Conservation (phyloP, 2,797 vertebrate species). For the Gymnopithys bicolor region DNA sequence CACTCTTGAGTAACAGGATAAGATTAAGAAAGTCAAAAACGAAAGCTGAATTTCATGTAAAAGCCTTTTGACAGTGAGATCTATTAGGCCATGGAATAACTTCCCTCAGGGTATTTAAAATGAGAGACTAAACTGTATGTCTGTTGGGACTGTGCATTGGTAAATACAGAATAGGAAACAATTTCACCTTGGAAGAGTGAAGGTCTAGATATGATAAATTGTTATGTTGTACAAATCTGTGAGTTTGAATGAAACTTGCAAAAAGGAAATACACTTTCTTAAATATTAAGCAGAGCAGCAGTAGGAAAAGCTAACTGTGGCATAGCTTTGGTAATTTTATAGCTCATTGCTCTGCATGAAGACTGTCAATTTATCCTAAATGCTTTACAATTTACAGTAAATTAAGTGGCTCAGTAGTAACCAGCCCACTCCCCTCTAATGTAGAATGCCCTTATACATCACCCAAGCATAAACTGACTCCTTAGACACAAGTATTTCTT, state of each 20-base stretch:
- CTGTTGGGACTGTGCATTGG: neutral
- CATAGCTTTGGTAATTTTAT: neutral
- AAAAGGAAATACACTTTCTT: neutral
- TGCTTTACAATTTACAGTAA: neutral
- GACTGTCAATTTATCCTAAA: neutral
- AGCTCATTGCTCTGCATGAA: neutral
- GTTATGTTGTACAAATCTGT: neutral
- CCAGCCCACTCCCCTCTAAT: neutral
- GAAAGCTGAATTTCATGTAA: neutral
- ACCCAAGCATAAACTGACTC: conserved; percentile 6
- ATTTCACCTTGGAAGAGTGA: neutral
- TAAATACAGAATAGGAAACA: neutral
- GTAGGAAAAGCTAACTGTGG: neutral
- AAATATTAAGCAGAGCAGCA: neutral
- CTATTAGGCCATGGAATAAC: neutral
- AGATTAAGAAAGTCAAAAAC: neutral
- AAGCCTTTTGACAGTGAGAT: neutral
- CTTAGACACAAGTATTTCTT: neutral
- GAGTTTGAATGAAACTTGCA: neutral
- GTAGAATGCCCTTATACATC: neutral
- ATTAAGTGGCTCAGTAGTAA: neutral
- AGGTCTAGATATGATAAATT: neutral
- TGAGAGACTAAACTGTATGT: neutral
- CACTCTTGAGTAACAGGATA: neutral
- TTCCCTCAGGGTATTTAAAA: neutral